A percentile compares a stretch with the other conserved stretches of the same genome.
These are phyloP conservation scores for Exocentrus adspersus DNA, from an alignment of 2,888 invertebrate species.

Conservation along the genomic window DNA sequence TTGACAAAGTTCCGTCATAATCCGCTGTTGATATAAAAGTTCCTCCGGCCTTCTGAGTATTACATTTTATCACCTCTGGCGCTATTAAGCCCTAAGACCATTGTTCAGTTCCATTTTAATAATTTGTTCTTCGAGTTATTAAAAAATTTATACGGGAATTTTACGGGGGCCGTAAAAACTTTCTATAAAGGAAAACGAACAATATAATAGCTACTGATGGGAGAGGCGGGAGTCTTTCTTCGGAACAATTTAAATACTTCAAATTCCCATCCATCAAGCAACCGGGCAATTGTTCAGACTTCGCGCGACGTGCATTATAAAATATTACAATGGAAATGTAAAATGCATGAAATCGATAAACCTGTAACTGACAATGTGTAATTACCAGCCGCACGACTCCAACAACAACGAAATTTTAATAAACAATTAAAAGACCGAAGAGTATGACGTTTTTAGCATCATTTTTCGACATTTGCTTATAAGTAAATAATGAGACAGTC, in stretches of 20 bases:
- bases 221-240: not conserved
- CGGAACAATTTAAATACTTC: not conserved
- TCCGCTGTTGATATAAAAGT: slow-evolving; percentile 11
- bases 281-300: not conserved
- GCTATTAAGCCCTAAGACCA: not conserved
- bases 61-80: slow-evolving; percentile 13
- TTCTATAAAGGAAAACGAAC: not conserved
- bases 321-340: too few species aligned
- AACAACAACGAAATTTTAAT: too few species aligned
- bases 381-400: too few species aligned
- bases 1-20: slow-evolving; percentile 4
- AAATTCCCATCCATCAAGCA: not conserved
- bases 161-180: not conserved
- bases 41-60: slow-evolving; percentile 2
- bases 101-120: slow-evolving; percentile 3
- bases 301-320: too few species aligned
- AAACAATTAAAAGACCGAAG: too few species aligned
- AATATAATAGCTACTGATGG: not conserved
- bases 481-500: too few species aligned
- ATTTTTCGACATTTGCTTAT: too few species aligned
- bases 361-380: too few species aligned
- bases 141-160: not conserved
- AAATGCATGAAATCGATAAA: too few species aligned
- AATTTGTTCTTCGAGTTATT: not conserved
- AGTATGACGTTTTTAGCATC: too few species aligned